phyloP scores from a whole-genome alignment of 2,113 vertebrate species.

The Brachionichthys hirsutus region DNA sequence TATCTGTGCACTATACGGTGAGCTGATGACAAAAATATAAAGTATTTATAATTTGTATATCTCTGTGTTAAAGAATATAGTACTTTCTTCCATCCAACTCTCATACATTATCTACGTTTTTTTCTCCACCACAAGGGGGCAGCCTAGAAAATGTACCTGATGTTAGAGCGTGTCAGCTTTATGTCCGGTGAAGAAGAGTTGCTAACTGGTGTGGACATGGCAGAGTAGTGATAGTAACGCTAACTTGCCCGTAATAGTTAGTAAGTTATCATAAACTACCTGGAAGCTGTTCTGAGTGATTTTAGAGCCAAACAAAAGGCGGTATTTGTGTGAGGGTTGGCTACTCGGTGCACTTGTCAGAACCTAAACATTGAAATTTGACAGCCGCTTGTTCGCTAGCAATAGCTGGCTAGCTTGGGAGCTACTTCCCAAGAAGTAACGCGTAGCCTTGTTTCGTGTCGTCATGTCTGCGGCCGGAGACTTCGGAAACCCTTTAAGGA shows the following conservation, averaged over 20 bases:
- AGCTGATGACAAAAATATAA: background rate
- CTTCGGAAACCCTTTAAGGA: constrained; percentile 79
- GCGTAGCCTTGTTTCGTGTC: constrained; percentile 44
- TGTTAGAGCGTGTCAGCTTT: background rate
- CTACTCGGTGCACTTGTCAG: background rate
- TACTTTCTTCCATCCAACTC: background rate
- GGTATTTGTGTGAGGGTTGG: background rate
- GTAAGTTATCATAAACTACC: constrained; percentile 37
- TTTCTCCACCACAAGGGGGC: constrained; percentile 33
- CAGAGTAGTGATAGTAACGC: constrained; percentile 22
- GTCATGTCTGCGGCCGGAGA: constrained; percentile 79
- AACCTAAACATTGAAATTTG: constrained; percentile 11
- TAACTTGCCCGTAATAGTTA: constrained; percentile 40
- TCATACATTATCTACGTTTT: background rate
- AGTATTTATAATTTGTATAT: background rate
- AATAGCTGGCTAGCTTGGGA: constrained; percentile 38
- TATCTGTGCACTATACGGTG: background rate
- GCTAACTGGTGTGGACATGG: constrained; percentile 40
- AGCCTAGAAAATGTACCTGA: background rate
- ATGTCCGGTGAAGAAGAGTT: constrained; percentile 41
- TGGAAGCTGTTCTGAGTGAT: background rate
- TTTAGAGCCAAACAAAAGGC: background rate
- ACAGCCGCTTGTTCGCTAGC: constrained; percentile 41
- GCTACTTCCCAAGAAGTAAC: constrained; percentile 45
- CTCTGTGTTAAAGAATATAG: background rate